phyloP scores from a whole-genome alignment of 2,888 invertebrate genomes.

The Hypselothyrea guttata region DNA sequence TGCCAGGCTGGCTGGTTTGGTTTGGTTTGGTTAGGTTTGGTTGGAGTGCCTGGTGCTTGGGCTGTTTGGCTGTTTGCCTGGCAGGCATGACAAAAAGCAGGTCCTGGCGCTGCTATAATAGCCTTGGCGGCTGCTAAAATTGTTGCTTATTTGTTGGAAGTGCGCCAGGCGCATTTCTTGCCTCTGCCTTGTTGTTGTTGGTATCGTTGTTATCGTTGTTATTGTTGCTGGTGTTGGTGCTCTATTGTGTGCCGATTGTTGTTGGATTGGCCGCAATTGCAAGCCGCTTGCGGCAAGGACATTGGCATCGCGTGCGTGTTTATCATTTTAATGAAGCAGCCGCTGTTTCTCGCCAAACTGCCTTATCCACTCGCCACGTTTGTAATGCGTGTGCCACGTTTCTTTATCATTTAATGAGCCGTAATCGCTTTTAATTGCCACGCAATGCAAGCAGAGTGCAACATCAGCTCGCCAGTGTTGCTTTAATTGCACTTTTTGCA shows the following conservation, averaged over 20 bases:
- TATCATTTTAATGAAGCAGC: conserved; percentile 62
- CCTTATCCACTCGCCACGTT: conserved; percentile 2
- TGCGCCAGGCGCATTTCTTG: conserved; percentile 50
- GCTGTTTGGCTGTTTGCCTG: conserved; percentile 11
- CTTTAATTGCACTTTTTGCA: not conserved
- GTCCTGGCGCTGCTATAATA: conserved; percentile 60
- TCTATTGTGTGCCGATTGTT: conserved; percentile 31
- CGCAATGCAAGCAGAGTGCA: conserved; percentile 19
- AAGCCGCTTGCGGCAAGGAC: conserved; percentile 67
- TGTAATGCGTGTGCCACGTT: conserved; percentile 51
- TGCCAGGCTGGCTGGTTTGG: conserved; percentile 8
- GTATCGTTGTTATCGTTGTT: conserved; percentile 17
- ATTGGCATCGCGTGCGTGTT: conserved; percentile 57
- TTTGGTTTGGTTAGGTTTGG: conserved; percentile 10
- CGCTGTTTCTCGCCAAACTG: conserved; percentile 28
- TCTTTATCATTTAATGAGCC: conserved; percentile 68
- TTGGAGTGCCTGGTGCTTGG: conserved; percentile 11
- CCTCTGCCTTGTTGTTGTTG: conserved; percentile 18
- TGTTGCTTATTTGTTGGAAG: conserved; percentile 64
- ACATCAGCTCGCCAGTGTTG: not conserved
- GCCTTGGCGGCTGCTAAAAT: conserved; percentile 62
- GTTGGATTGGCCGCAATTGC: conserved; percentile 60
- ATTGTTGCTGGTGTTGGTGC: conserved; percentile 11
- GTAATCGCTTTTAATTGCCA: conserved; percentile 63
- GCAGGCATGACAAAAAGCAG: conserved; percentile 47